Percentiles rank a stretch among this genome's conserved stretches.
Evolutionary conservation across 2,797 vertebrate species (phyloP).

Genomic region (Phalanger gymnotis): DNA sequence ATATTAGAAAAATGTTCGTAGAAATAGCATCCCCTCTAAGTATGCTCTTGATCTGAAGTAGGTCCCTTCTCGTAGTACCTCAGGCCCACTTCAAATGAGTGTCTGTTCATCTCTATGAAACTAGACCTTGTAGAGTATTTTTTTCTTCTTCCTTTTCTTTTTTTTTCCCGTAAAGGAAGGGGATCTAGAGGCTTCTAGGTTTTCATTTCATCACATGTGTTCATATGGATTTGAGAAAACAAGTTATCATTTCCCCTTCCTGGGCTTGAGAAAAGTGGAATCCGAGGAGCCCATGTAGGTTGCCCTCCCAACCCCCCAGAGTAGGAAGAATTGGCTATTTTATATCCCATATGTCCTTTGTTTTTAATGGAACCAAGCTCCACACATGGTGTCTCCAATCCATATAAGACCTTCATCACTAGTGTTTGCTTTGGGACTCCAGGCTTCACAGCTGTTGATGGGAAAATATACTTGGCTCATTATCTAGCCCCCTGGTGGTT

Average conservation of each 20-base stretch:
- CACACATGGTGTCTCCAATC: neutral
- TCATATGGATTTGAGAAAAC: conserved; percentile 45
- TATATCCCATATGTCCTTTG: conserved; percentile 26
- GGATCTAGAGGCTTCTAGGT: neutral
- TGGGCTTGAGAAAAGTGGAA: conserved; percentile 53
- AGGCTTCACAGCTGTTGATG: conserved; percentile 40
- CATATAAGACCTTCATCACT: neutral
- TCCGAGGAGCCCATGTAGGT: neutral
- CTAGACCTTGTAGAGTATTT: neutral
- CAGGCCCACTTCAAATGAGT: neutral
- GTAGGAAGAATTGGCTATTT: conserved; percentile 27
- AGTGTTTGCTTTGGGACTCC: conserved; percentile 57
- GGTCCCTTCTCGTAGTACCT: neutral
- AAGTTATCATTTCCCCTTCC: conserved; percentile 48
- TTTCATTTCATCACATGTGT: neutral
- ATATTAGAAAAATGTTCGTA: neutral
- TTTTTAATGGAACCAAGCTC: conserved; percentile 55
- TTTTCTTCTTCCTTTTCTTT: neutral
- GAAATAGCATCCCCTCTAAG: neutral
- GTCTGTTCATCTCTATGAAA: neutral
- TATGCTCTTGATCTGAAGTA: neutral
- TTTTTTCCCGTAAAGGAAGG: neutral
- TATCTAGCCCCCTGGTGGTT: neutral
- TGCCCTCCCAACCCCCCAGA: neutral
- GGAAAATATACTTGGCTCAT: conserved; percentile 48